A percentile compares a stretch with the other conserved stretches of the same genome.
Conservation (phyloP, 2,113 vertebrate species). For the Elanoides forficatus region DNA sequence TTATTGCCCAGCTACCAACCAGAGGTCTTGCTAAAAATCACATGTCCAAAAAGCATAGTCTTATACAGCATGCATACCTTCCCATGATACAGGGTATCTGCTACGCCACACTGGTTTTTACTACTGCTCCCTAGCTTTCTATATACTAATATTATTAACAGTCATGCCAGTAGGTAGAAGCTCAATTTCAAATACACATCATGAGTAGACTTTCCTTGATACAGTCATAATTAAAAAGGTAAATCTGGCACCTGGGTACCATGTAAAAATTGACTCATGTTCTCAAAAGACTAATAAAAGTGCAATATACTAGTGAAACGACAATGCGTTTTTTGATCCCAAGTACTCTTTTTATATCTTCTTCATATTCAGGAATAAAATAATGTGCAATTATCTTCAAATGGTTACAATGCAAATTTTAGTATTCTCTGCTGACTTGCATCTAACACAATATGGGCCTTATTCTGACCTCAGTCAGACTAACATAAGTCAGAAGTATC, state of each 20-base stretch:
- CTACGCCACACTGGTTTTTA: accelerated
- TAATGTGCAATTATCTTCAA: not conserved
- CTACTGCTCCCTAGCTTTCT: not conserved
- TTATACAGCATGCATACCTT: not conserved
- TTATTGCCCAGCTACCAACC: not conserved
- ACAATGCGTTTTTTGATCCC: not conserved
- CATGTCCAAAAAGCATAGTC: accelerated
- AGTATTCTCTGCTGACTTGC: not conserved
- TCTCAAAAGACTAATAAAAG: not conserved
- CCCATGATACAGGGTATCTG: not conserved
- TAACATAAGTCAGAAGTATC: not conserved
- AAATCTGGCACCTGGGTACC: not conserved
- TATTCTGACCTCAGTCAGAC: not conserved
- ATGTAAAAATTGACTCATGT: not conserved
- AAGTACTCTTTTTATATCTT: not conserved
- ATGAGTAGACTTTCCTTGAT: not conserved
- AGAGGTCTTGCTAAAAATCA: not conserved
- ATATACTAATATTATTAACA: not conserved
- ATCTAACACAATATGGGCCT: not conserved
- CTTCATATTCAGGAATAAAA: not conserved
- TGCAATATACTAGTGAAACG: not conserved
- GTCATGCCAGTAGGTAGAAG: not conserved
- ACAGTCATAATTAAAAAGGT: not conserved
- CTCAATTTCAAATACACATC: not conserved
- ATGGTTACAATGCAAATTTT: not conserved